Conservation (phyloP, 2,113 vertebrate species). For the Platichthys stellatus region DNA sequence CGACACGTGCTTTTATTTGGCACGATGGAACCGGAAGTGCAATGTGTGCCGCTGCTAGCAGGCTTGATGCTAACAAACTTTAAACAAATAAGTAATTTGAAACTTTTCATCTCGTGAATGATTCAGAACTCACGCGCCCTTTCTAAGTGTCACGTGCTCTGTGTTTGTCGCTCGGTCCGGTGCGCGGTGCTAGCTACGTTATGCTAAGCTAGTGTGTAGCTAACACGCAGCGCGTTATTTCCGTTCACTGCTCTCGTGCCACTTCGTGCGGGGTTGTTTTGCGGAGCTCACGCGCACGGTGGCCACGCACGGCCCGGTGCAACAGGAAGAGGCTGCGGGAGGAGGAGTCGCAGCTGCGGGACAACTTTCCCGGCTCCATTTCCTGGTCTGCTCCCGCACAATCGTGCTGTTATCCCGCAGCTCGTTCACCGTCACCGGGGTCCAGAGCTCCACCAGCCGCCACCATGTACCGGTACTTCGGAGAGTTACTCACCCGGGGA, state of each 20-base stretch:
- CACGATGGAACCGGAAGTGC: background rate
- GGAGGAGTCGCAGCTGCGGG: constrained; percentile 33
- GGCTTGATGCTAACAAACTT: too few relatives aligned
- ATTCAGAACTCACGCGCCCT: background rate
- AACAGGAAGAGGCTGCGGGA: constrained; percentile 56
- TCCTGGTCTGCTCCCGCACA: background rate
- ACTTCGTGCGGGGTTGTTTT: background rate
- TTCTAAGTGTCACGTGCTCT: too few relatives aligned
- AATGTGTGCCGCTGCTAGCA: fast-evolving
- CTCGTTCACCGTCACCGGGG: background rate
- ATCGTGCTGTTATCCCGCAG: too few relatives aligned
- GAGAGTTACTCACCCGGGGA: constrained; percentile 83
- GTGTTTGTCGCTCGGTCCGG: too few relatives aligned
- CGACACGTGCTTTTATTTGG: constrained; percentile 26
- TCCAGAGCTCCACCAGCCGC: background rate
- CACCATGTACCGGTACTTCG: constrained; percentile 87
- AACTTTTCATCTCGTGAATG: background rate
- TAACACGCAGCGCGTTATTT: background rate
- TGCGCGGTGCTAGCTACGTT: background rate
- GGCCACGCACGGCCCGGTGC: background rate
- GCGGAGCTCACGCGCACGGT: background rate
- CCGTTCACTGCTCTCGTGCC: background rate
- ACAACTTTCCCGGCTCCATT: background rate
- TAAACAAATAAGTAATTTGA: background rate
- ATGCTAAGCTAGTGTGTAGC: background rate